Evolutionary conservation across 92 coral and sea anemone species (phyloP), one percentile per base, ranked within the genome.

Genomic region (Palythoa heliodiscus): DNA sequence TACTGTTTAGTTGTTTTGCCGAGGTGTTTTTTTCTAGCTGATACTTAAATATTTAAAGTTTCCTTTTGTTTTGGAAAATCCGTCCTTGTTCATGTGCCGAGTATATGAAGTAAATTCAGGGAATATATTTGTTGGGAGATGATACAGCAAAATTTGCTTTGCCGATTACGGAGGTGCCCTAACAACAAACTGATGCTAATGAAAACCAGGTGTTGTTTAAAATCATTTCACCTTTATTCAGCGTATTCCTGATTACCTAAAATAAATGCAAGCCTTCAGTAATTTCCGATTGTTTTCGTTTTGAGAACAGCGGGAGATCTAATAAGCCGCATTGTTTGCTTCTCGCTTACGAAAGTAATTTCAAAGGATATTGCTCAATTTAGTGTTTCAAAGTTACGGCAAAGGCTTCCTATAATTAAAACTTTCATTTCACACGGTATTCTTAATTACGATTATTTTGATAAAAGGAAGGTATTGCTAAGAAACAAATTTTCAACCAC

Each of bases 291-390:
- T 79, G 84, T 79, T 63, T 64, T 63, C 40, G 61, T 38, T 64
- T 79, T 79, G 19, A 35, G 40, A 16, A 19, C 84, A 20, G 64
- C 84, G n/a, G 84, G 84, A 64, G 58, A 79, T 64, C 57, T 15
- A 64, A 64, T 79, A 64, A 64, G 7, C 19, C 60, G 38, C 40
- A 64, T 64, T 79, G 84, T 79, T 78, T 63, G 38, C 29, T 20
- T 5, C 73, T 47, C 16, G 57, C 52, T 23, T 67, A 40, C 58
- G 54, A 79, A 64, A 47, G 48, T 43, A 79, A 79, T 79, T 79
- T 79, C 60, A 52, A 66, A 64, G 50, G 53, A 23, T 11, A 79
- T 23, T 40, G 64, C 84, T 79, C 84, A 79, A 79, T 79, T 39
- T 61, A 38, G 37, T 50, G 20, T 79, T 79, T 64, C 55, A 20